Evolutionary conservation across 2,888 invertebrate genomes (phyloP).

Genomic region (Scaptodrosophila latifasciaeformis): DNA sequence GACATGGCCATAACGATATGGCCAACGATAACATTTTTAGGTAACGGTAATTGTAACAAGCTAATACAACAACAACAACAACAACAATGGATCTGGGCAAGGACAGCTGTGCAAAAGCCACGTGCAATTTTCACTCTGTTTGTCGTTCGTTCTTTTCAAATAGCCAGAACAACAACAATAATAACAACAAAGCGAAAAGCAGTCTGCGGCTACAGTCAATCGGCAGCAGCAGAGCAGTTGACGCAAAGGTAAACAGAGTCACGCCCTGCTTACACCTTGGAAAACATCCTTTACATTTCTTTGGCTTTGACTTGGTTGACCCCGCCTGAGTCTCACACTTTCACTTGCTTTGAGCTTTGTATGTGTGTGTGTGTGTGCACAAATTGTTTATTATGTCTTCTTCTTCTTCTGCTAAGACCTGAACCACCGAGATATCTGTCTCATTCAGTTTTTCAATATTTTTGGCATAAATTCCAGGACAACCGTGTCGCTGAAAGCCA

Average conservation of each 20-base stretch:
- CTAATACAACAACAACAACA: slow-evolving; percentile 41
- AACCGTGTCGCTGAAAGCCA: background rate
- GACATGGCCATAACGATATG: background rate
- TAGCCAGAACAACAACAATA: slow-evolving; percentile 3
- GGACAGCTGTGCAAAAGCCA: slow-evolving; percentile 14
- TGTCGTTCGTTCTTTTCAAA: background rate
- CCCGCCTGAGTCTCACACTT: background rate
- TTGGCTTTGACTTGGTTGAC: no score
- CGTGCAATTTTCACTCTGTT: slow-evolving; percentile 11
- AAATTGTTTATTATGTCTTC: slow-evolving; percentile 39
- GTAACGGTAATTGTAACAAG: slow-evolving; percentile 52
- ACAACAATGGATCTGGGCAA: background rate
- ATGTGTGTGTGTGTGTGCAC: no score
- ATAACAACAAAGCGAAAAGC: background rate
- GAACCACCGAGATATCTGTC: no score
- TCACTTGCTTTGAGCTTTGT: no score
- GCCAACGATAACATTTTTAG: slow-evolving; percentile 10
- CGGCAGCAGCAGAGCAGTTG: slow-evolving; percentile 11
- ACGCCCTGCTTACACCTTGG: slow-evolving; percentile 25
- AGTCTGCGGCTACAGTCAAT: background rate
- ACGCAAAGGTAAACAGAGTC: slow-evolving; percentile 24
- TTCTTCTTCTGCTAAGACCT: background rate
- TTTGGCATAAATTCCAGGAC: no score
- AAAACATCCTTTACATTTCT: slow-evolving; percentile 8
- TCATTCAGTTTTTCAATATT: no score